Percentiles rank a stretch among this genome's conserved stretches.
These are phyloP conservation scores for Drosophila borborema DNA, from an alignment of 2,888 invertebrate genomes.

Conservation along the genomic window DNA sequence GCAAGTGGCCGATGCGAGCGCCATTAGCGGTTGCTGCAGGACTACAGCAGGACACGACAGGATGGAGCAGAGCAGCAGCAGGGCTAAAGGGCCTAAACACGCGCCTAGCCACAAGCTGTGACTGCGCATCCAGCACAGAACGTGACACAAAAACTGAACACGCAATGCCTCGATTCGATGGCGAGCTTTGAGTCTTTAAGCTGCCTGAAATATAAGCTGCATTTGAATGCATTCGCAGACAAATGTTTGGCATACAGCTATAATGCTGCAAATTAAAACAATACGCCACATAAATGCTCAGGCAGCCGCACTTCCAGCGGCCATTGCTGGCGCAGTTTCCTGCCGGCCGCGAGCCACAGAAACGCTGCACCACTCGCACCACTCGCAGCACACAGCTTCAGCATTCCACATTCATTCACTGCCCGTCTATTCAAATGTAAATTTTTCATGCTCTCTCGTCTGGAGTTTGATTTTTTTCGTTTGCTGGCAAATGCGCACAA, in stretches of 20 bases:
- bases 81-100: conserved; percentile 59
- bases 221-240: conserved; percentile 33
- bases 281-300: conserved; percentile 79
- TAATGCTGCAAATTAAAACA: conserved; percentile 76
- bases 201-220: conserved; percentile 3
- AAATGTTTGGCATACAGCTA: conserved; percentile 18
- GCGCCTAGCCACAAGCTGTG: conserved; percentile 77
- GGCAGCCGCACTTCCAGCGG: conserved; percentile 72
- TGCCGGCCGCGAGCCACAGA: conserved; percentile 51
- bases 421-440: conserved; percentile 77
- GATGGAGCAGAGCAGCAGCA: not conserved
- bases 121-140: conserved; percentile 47
- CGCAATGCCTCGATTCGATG: conserved; percentile 8
- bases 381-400: not conserved
- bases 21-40: conserved; percentile 63
- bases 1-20: conserved; percentile 67
- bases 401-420: conserved; percentile 14
- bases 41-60: not conserved
- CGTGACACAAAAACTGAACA: conserved; percentile 65
- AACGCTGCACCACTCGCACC: conserved; percentile 49
- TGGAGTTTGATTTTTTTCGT: conserved; percentile 52
- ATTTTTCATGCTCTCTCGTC: conserved; percentile 66
- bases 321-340: conserved; percentile 72
- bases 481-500: conserved; percentile 50
- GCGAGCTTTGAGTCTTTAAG: conserved; percentile 34